Conservation (phyloP, 1,140 invertebrate species). For the Idris sp. region DNA sequence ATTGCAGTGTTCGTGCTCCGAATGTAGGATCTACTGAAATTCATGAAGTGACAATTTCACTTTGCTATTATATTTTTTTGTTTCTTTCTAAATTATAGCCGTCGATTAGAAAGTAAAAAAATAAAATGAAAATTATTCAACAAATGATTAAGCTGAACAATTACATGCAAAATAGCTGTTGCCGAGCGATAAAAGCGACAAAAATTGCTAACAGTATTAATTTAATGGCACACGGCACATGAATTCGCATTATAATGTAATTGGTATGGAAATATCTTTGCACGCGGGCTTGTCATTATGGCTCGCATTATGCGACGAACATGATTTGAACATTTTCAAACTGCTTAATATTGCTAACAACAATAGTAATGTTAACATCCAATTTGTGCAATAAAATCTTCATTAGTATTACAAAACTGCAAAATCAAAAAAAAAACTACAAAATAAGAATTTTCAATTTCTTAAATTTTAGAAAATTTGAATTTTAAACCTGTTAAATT, state of each 20-base stretch:
- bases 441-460: too few species aligned
- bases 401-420: too few species aligned
- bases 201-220: slow-evolving; percentile 8
- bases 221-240: slow-evolving; percentile 8
- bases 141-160: slow-evolving; percentile 23
- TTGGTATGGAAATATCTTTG: slow-evolving; percentile 35
- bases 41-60: slow-evolving; percentile 31
- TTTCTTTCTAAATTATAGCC: slow-evolving; percentile 17
- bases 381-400: too few species aligned
- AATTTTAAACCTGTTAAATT: too few species aligned
- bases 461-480: too few species aligned
- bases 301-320: slow-evolving; percentile 5
- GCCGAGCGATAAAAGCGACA: slow-evolving; percentile 5
- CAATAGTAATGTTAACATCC: too few species aligned
- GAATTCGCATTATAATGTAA: slow-evolving; percentile 35
- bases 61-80: slow-evolving; percentile 6
- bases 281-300: slow-evolving; percentile 33
- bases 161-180: slow-evolving; percentile 36
- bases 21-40: slow-evolving; percentile 18
- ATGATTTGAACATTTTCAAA: slow-evolving; percentile 9
- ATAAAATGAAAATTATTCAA: slow-evolving; percentile 29
- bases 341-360: slow-evolving; percentile 1
- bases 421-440: too few species aligned
- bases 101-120: slow-evolving; percentile 42
- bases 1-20: not conserved